Evolutionary conservation across 1,140 invertebrate species (phyloP).

Genomic region (Oppia nitens): DNA sequence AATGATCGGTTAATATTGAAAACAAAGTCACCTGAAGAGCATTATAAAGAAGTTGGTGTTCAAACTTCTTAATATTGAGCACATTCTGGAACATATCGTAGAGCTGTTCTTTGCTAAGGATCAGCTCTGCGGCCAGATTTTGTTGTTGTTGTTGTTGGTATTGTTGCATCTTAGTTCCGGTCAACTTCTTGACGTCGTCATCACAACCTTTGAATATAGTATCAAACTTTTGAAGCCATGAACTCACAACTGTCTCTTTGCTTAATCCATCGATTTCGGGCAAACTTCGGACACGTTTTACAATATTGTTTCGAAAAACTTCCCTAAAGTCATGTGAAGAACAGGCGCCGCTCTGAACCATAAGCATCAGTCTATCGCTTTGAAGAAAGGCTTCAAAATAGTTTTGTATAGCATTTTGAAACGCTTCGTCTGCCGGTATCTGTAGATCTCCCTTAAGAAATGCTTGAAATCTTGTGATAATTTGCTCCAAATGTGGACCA

Average conservation of each 20-base stretch:
- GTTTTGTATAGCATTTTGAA: constrained; percentile 93
- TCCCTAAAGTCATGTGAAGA: constrained; percentile 96
- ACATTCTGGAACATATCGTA: constrained; percentile 99
- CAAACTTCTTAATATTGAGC: constrained; percentile 94
- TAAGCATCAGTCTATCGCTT: constrained; percentile 80
- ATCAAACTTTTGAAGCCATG: constrained; percentile 99
- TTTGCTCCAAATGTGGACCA: constrained; percentile 85
- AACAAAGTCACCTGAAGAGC: constrained; percentile 66
- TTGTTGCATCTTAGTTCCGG: constrained; percentile 3
- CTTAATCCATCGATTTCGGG: constrained; percentile 97
- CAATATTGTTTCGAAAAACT: constrained; percentile 93
- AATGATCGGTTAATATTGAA: constrained; percentile 7
- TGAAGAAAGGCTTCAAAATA: constrained; percentile 95
- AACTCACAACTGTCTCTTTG: constrained; percentile 95
- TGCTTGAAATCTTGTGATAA: constrained; percentile 81
- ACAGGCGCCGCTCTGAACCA: constrained; percentile 92
- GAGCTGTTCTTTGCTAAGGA: constrained; percentile 86
- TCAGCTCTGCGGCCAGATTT: constrained; percentile 64
- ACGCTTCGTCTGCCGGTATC: constrained; percentile 96
- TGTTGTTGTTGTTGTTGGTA: constrained; percentile 16
- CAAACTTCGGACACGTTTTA: constrained; percentile 85
- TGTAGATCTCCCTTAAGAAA: constrained; percentile 67
- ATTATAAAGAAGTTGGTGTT: constrained; percentile 98
- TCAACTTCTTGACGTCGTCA: constrained; percentile 42
- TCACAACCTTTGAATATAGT: constrained; percentile 81